A percentile compares a stretch with the other conserved stretches of the same genome.
phyloP scores from a whole-genome alignment of 1,140 invertebrate species.

The Contarinia nasturtii region DNA sequence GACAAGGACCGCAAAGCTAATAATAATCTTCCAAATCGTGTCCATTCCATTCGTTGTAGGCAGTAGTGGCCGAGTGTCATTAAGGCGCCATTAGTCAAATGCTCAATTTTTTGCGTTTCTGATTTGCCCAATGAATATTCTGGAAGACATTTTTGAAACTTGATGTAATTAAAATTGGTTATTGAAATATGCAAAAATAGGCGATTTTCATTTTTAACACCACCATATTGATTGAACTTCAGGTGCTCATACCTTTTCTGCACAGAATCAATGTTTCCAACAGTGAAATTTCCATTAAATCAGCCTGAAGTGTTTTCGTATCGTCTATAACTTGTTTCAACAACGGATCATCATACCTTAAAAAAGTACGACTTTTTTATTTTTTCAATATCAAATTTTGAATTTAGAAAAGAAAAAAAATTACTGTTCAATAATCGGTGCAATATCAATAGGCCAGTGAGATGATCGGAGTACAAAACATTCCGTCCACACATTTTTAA shows the following conservation, averaged over 20 bases:
- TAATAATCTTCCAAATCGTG: conserved; percentile 17
- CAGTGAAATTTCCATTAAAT: conserved; percentile 34
- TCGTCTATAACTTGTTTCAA: conserved; percentile 15
- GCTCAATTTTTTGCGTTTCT: conserved; percentile 12
- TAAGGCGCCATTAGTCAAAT: conserved; percentile 14
- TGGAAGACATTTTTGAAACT: too few species aligned
- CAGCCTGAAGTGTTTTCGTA: conserved; percentile 27
- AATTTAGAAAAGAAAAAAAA: background rate
- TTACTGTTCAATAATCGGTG: conserved; percentile 14
- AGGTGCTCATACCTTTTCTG: conserved; percentile 35
- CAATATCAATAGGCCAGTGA: conserved; percentile 35
- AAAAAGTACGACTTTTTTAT: background rate
- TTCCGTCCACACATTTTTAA: conserved; percentile 34
- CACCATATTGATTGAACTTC: too few species aligned
- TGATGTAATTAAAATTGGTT: too few species aligned
- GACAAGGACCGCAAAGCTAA: conserved; percentile 16
- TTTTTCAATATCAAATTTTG: background rate
- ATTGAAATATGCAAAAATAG: too few species aligned
- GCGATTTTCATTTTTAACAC: too few species aligned
- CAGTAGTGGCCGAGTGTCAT: conserved; percentile 17
- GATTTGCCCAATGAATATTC: conserved; percentile 14
- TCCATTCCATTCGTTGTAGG: conserved; percentile 15
- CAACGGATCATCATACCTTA: conserved; percentile 16
- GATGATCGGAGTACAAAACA: conserved; percentile 35
- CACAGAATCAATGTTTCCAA: conserved; percentile 43